Base-by-base conservation (phyloP, 2,113 vertebrate species). In the Syngnathoides biaculeatus region DNA sequence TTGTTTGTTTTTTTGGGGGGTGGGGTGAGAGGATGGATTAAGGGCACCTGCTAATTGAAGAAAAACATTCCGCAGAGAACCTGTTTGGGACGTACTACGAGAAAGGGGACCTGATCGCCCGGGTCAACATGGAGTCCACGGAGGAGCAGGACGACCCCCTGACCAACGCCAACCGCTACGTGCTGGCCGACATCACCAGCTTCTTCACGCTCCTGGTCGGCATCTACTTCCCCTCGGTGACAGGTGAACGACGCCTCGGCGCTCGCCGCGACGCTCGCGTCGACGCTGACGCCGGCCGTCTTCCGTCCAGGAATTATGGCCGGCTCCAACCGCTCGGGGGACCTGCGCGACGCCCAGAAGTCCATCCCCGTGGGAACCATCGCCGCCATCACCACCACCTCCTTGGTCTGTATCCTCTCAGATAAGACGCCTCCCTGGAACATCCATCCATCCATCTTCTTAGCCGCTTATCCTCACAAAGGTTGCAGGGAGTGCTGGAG, bases 151-250 rank as follows among this genome's bases (percentile, higher is more conserved):
- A 94, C 0, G 75, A 87, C 0, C 70, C 89, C 0, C 1, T 94
- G 9, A 93, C 94, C 81, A 90, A 92, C 88, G 84, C 93, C 58
- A 96, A 97, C 78, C 94, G 93, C 53, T 99, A 96, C 0, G 95
- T 99, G 80, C 92, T 98, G 82, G 94, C 94, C 0, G 97, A 99
- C 90, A 98, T 97, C 92, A 93, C 95, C 73, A 95, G 94, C 64
- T 99, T 97, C 88, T 99, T 99, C 79, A 99, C 97, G 0, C 86
- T 99, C 79, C 89, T 99, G 56, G 96, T 99, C 0, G 97, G 97
- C 84, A 99, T 99, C 91, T 99, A 98, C 90, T 99, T 99, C 86
- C 97, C 97, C 6, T 99, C 97, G 0, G 97, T 99, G 72, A 99
- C 97, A 92, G 97, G 97, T 98, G 72, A 90, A 30, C 38, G 17